phyloP scores from a whole-genome alignment of 2,797 vertebrate genomes.

The Oreortyx pictus region DNA sequence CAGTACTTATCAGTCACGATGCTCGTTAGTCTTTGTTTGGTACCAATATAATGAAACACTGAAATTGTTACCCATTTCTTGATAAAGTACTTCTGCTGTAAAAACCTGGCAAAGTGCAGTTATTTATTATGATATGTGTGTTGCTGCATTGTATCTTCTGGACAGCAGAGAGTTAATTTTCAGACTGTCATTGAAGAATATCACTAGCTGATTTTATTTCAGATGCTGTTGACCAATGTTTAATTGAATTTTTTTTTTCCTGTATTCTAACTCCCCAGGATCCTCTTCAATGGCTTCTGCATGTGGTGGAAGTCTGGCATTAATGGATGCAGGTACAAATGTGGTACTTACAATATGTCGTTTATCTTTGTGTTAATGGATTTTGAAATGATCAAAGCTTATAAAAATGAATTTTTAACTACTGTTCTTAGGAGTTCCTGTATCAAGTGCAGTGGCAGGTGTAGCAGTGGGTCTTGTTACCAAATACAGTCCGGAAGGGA shows the following conservation, averaged over 20 bases:
- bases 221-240: not conserved
- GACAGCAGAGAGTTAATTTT: not conserved
- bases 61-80: not conserved
- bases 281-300: slow-evolving; percentile 98
- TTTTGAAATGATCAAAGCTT: not conserved
- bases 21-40: not conserved
- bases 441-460: slow-evolving; percentile 92
- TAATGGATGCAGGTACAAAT: slow-evolving; percentile 96
- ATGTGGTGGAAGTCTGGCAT: slow-evolving; percentile 93
- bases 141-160: not conserved
- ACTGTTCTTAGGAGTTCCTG: slow-evolving; percentile 87
- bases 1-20: not conserved
- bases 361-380: not conserved
- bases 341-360: not conserved
- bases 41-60: not conserved
- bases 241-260: not conserved
- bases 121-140: not conserved
- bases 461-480: slow-evolving; percentile 94
- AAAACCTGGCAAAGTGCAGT: not conserved
- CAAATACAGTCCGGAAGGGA: slow-evolving; percentile 82
- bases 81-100: not conserved
- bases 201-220: not conserved
- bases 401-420: not conserved
- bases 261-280: slow-evolving; percentile 77
- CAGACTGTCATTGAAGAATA: not conserved